Evolutionary conservation across 2,797 vertebrate species (phyloP).

Genomic region (Pseudopleuronectes americanus): DNA sequence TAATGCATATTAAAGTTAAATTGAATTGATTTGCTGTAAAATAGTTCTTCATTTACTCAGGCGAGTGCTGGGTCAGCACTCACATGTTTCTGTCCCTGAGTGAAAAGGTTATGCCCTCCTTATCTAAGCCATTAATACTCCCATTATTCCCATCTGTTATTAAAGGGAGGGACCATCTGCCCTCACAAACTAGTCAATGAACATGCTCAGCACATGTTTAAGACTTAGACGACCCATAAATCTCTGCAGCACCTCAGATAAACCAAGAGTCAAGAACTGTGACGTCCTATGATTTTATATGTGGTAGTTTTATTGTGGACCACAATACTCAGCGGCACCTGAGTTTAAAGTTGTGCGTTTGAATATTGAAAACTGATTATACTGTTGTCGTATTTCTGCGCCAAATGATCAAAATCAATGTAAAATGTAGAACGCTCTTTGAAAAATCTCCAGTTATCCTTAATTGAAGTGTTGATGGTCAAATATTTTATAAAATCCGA

Average conservation of each 20-base stretch:
- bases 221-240: neutral
- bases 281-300: no score
- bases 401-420: neutral
- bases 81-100: slow-evolving; percentile 53
- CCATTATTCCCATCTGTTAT: slow-evolving; percentile 52
- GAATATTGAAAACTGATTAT: no score
- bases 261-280: neutral
- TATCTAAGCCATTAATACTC: slow-evolving; percentile 64
- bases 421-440: neutral
- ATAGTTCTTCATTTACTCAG: neutral
- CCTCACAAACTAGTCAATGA: neutral
- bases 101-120: slow-evolving; percentile 37
- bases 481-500: neutral
- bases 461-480: no score
- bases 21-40: no score
- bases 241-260: neutral
- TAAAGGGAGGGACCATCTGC: slow-evolving; percentile 36
- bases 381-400: neutral
- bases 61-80: slow-evolving; percentile 38
- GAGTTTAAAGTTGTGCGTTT: neutral
- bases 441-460: neutral
- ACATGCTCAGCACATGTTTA: slow-evolving; percentile 10
- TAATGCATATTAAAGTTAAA: no score
- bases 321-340: neutral
- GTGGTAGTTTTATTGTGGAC: no score